Percentiles rank a stretch among this genome's conserved stretches.
Conservation (phyloP, 2,797 vertebrate genomes). For the Halcyon chelicuti region DNA sequence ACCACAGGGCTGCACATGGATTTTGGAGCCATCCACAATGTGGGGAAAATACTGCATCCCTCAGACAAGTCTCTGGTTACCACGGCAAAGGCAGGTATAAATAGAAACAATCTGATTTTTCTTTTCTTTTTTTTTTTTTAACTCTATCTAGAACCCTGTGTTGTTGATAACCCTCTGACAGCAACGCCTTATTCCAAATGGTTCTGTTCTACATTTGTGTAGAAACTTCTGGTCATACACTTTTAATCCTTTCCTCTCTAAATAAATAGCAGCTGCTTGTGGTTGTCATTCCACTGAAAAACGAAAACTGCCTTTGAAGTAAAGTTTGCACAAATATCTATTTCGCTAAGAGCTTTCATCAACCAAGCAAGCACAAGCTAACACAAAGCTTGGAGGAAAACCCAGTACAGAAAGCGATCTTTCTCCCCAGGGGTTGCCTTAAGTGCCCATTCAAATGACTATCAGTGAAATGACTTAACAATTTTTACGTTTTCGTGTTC, state of each 20-base stretch:
- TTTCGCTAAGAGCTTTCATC: constrained; percentile 4
- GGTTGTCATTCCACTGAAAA: background rate
- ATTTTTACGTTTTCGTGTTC: background rate
- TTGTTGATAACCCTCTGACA: constrained; percentile 40
- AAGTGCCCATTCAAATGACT: background rate
- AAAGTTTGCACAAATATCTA: background rate
- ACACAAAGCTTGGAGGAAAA: background rate
- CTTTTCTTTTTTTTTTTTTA: background rate
- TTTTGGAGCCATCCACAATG: background rate
- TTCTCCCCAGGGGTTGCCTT: background rate
- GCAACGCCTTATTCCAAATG: constrained; percentile 16
- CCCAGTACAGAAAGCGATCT: background rate
- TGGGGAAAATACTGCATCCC: constrained; percentile 7
- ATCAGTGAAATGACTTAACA: background rate
- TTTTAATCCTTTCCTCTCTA: background rate
- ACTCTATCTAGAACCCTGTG: constrained; percentile 11
- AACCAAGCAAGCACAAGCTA: background rate
- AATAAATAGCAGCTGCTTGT: constrained; percentile 25
- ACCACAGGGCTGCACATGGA: background rate
- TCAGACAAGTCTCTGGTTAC: constrained; percentile 39
- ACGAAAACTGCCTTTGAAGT: background rate
- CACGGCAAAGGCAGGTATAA: constrained; percentile 62
- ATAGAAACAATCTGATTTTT: constrained; percentile 55
- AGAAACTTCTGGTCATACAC: background rate
- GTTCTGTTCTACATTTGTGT: constrained; percentile 16